Evolutionary conservation across 92 coral and sea anemone genomes (phyloP), one percentile per base, ranked within the genome.

Genomic region (Palythoa grandiflora): DNA sequence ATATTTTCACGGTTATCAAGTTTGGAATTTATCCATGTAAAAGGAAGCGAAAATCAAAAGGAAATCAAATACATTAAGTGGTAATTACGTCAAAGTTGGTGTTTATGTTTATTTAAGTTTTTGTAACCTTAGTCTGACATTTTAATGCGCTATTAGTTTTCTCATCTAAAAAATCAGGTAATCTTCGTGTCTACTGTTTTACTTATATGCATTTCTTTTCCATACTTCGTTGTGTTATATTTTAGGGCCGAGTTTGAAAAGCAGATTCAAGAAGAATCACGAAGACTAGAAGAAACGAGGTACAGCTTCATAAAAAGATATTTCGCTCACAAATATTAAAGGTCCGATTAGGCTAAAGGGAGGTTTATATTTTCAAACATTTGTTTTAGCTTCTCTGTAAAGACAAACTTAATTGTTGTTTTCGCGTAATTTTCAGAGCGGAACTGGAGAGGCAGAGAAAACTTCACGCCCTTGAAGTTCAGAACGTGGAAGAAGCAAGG

Each of bases 401-500:
- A 61, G 35, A 3, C 7, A 63, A 63, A 8, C 9, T 2, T 59
- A 38, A 3, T 86, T 57, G 77, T 85, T 68, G 2, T 57, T 68
- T 84, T 21, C 21, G n/a, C 13, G 17, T 70, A 44, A 2, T 70
- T 71, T 68, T 21, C 90, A 97, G 99, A 71, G 96, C 95, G 65
- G 99, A 97, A 47, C 92, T 97, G 71, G 99, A 97, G 78, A 96
- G 98, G 37, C 99, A 97, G 74, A 88, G 98, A 74, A 90, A 90
- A 80, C 95, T 97, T n/a, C 97, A 95, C 81, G 91, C 92, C 1
- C 93, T 93, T 91, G 98, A 97, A 87, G 94, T 92, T 36, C 98
- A 97, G 85, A 94, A 89, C 77, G 98, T 96, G 38, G 98, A 97
- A 55, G 96, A 97, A 91, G 98, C 99, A 4, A 95, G 98, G 98